Evolutionary conservation across 2,888 invertebrate genomes (phyloP), one percentile per base, ranked within the genome.

Genomic region (Melanchra persicariae): DNA sequence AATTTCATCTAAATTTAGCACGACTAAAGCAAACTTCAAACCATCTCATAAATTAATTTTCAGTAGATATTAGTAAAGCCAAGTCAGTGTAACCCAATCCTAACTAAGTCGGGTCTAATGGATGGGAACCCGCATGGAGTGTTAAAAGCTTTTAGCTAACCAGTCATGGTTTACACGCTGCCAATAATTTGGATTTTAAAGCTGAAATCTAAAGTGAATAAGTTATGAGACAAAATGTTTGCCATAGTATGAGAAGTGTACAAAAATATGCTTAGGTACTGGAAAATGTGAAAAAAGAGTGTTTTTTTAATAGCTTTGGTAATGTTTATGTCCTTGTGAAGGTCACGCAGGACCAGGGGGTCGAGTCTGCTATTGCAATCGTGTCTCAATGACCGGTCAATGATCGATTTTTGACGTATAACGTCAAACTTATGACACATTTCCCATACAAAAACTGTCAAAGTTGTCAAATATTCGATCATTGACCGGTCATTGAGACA

Each of bases 121-220:
- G 69, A 63, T 58, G 30, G 45, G 12, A 24, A 12, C 45, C 65
- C 54, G 45, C 37, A 34, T 22, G 55, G 9, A 60, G 73, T 9
- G 66, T 37, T 69, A 17, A 74, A 80, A 78, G 75, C 80, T 74
- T 78, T 78, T 65, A 79, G 52, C 43, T 26, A 30, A 62, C 55
- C 24, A 45, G 17, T 1, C 52, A n/a, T 30, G 49, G 24, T 45
- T 24, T 26, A 43, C 59, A 37, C 26, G 45, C 15, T 24, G 4
- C 54, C 30, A 34, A 45, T 55, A 24, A 47, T 45, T 62, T 52
- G 4, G 45, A 12, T 55, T 59, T 49, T 59, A 58, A 40, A 59
- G 43, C 26, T 19, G 10, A 57, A 51, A 12, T 12, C 40, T 4
- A 22, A 57, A 9, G 19, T 47, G 9, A 34, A 37, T 57, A 34